phyloP scores from a whole-genome alignment of 2,888 invertebrate species.

The Sisyra terminalis region DNA sequence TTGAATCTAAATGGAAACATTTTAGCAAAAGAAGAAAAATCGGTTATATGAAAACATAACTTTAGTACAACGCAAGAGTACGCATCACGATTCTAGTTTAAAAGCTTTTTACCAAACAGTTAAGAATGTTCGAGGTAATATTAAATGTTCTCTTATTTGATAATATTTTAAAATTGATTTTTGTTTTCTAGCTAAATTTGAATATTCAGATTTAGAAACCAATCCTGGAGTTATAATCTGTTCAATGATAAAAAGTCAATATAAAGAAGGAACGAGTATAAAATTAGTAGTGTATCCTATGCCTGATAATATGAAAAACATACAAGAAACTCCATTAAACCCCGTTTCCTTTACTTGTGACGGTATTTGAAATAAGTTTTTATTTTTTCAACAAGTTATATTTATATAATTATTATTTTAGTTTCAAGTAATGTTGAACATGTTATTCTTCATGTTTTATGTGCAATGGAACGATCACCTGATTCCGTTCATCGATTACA shows the following conservation, averaged over 20 bases:
- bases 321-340: constrained; percentile 19
- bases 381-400: constrained; percentile 3
- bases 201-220: constrained; percentile 53
- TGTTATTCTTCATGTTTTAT: constrained; percentile 68
- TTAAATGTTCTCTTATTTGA: constrained; percentile 7
- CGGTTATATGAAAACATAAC: constrained; percentile 55
- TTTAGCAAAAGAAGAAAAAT: constrained; percentile 33
- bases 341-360: constrained; percentile 86
- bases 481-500: constrained; percentile 40
- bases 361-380: constrained; percentile 43
- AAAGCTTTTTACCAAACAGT: constrained; percentile 73
- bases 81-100: constrained; percentile 58
- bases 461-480: constrained; percentile 49
- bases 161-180: constrained; percentile 5
- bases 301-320: constrained; percentile 24
- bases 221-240: constrained; percentile 85
- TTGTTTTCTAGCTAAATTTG: constrained; percentile 47
- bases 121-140: constrained; percentile 57
- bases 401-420: constrained; percentile 27
- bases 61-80: constrained; percentile 41
- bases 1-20: constrained; percentile 7
- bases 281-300: constrained; percentile 68
- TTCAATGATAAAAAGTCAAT: constrained; percentile 65
- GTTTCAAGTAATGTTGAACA: constrained; percentile 77
- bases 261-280: constrained; percentile 65